These are phyloP conservation scores for Drosophila yooni DNA, from an alignment of 2,888 invertebrate genomes.

Conservation along the genomic window DNA sequence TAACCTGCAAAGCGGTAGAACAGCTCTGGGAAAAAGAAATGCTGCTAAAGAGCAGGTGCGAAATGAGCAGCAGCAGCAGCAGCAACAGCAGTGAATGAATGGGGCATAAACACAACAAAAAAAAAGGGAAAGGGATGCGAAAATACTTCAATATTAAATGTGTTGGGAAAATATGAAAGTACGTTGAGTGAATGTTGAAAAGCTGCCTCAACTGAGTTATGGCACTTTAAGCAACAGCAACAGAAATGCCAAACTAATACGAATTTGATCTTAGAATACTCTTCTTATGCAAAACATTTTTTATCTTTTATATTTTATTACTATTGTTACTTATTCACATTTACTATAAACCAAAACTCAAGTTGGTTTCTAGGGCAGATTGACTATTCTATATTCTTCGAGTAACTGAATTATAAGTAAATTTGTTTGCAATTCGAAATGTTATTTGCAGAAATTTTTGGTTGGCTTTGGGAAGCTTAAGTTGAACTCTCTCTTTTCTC, in stretches of 20 bases:
- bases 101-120: background rate
- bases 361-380: background rate
- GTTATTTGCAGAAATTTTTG: background rate
- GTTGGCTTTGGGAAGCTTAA: background rate
- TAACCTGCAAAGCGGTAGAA: conserved; percentile 44
- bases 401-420: background rate
- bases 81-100: conserved; percentile 14
- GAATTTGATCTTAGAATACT: background rate
- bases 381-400: background rate
- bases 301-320: background rate
- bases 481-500: background rate
- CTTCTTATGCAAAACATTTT: background rate
- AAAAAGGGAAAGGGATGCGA: conserved; percentile 3
- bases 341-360: background rate
- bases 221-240: background rate
- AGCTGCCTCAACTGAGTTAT: conserved; percentile 1
- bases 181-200: conserved; percentile 27
- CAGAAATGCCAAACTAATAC: conserved; percentile 6
- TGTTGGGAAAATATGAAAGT: conserved; percentile 45
- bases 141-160: conserved; percentile 46
- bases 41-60: conserved; percentile 47
- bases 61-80: conserved; percentile 33
- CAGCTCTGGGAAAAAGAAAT: conserved; percentile 15
- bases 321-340: too few relatives aligned
- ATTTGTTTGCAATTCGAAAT: background rate